These are phyloP conservation scores for Aurelia sp. DNA, from an alignment of 30 jellyfish, hydroid and myxozoan species.

Conservation along the genomic window DNA sequence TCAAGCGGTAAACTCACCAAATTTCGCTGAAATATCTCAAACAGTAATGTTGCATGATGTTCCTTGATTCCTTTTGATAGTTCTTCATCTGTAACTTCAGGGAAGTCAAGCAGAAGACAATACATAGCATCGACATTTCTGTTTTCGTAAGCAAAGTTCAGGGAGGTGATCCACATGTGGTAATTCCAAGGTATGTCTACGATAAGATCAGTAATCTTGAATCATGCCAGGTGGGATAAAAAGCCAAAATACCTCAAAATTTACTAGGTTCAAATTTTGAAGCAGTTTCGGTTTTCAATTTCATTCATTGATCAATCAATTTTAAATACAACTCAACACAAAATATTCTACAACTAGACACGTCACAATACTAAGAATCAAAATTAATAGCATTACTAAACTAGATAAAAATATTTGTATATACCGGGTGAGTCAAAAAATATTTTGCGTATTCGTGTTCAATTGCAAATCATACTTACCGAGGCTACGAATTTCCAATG, in stretches of 20 bases:
- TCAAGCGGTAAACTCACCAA: conserved; percentile 4
- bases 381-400: no score
- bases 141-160: conserved; percentile 32
- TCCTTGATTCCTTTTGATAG: conserved; percentile 37
- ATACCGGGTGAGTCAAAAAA: no score
- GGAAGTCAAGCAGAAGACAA: conserved; percentile 33
- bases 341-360: no score
- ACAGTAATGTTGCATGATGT: conserved; percentile 20
- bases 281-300: no score
- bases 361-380: no score
- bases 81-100: conserved; percentile 37
- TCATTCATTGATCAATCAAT: no score
- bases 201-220: background rate
- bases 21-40: conserved; percentile 35
- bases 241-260: background rate
- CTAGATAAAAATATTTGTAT: no score
- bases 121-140: conserved; percentile 31
- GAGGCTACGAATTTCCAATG: conserved; percentile 50
- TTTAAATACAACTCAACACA: no score
- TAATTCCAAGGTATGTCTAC: conserved; percentile 62
- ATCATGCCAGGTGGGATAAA: background rate
- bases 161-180: conserved; percentile 61
- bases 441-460: no score
- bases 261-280: no score
- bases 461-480: conserved; percentile 9